These are phyloP conservation scores for Hylyphantes graminicola DNA, from an alignment of 1,140 invertebrate genomes.

Conservation along the genomic window DNA sequence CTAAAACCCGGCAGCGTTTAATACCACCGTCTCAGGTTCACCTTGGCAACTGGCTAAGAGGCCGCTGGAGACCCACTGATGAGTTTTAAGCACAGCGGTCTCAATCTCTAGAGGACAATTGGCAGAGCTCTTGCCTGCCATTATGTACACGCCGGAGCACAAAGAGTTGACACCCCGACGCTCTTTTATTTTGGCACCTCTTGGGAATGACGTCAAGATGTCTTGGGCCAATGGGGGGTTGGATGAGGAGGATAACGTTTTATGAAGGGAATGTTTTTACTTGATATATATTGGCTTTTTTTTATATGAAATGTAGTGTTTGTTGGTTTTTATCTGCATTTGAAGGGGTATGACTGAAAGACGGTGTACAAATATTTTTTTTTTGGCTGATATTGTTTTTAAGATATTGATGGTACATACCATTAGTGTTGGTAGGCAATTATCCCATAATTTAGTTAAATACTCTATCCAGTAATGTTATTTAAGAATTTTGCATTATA, in stretches of 20 bases:
- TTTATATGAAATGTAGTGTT: not conserved
- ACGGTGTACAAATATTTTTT: too few species aligned
- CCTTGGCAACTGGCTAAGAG: constrained; percentile 44
- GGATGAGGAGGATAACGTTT: not conserved
- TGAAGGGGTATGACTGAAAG: not conserved
- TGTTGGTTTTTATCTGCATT: not conserved
- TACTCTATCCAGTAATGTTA: too few species aligned
- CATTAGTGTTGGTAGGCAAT: too few species aligned
- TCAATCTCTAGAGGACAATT: constrained; percentile 50
- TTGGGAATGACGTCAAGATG: constrained; percentile 22
- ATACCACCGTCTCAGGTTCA: constrained; percentile 55
- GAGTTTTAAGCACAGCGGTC: constrained; percentile 52
- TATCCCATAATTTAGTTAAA: too few species aligned
- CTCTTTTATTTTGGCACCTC: constrained; percentile 46
- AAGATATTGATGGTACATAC: too few species aligned
- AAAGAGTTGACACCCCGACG: constrained; percentile 40
- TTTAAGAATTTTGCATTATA: too few species aligned
- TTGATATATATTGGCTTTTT: not conserved
- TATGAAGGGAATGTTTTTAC: not conserved
- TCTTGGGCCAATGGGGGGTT: constrained; percentile 24
- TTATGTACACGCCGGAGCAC: constrained; percentile 54
- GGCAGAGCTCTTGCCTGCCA: constrained; percentile 42
- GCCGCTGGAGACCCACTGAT: constrained; percentile 47
- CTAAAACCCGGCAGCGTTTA: constrained; percentile 38
- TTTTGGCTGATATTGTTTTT: too few species aligned